Evolutionary conservation across 2,888 invertebrate species (phyloP).

Genomic region (Dryobotodes eremita): DNA sequence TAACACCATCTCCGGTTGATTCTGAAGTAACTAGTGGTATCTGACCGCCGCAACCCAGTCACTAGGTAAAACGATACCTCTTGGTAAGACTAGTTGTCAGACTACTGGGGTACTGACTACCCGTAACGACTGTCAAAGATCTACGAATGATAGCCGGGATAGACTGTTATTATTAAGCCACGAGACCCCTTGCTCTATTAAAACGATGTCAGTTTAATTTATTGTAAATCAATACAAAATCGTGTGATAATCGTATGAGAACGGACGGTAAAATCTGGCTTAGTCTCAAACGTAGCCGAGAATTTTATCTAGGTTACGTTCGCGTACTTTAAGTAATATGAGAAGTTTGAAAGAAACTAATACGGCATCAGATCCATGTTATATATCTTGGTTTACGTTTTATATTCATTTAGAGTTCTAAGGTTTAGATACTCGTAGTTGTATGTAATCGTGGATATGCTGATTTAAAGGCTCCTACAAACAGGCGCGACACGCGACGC

Average conservation of each 20-base stretch:
- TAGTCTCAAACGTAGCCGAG: conserved; percentile 53
- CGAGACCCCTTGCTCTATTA: too few species aligned
- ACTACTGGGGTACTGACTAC: neutral
- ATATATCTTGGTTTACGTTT: conserved; percentile 59
- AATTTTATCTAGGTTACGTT: conserved; percentile 82
- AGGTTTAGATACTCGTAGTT: neutral
- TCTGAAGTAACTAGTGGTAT: neutral
- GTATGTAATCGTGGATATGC: too few species aligned
- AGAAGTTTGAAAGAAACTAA: conserved; percentile 80
- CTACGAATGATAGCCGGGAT: neutral
- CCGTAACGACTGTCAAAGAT: neutral
- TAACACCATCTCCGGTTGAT: too few species aligned
- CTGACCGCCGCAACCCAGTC: neutral
- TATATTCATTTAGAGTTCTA: conserved; percentile 43
- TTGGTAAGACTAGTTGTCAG: neutral
- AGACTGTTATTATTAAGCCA: too few species aligned
- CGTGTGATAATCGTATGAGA: conserved; percentile 45
- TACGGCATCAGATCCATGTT: conserved; percentile 66
- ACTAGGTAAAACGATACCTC: neutral
- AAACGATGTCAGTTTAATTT: too few species aligned
- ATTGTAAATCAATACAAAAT: neutral
- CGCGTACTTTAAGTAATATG: conserved; percentile 80
- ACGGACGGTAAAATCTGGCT: conserved; percentile 47
- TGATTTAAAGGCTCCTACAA: too few species aligned
- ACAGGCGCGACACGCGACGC: too few species aligned